phyloP scores from a whole-genome alignment of 2,113 vertebrate genomes.

The Sula dactylatra region DNA sequence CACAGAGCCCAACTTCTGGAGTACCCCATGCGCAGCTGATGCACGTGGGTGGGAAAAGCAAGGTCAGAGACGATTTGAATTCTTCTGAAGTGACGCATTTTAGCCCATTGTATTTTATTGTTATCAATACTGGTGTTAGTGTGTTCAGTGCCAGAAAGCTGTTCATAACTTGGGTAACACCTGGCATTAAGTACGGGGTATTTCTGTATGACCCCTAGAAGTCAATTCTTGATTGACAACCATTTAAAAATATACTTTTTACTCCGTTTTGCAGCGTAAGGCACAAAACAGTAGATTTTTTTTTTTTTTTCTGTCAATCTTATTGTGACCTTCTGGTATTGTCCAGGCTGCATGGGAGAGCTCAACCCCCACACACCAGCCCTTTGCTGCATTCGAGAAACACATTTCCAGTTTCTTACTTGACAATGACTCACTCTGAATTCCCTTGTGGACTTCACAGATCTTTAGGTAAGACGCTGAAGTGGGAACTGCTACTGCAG shows the following conservation, averaged over 20 bases:
- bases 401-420: background rate
- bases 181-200: background rate
- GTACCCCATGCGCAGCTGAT: background rate
- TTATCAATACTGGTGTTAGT: background rate
- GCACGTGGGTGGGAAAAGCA: background rate
- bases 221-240: background rate
- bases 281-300: background rate
- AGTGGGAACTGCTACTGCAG: background rate
- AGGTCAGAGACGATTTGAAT: background rate
- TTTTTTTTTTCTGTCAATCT: background rate
- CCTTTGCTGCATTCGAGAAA: background rate
- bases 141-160: background rate
- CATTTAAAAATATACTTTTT: background rate
- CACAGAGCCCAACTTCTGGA: background rate
- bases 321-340: background rate
- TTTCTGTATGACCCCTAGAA: background rate
- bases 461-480: background rate
- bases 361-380: background rate
- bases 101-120: background rate
- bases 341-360: background rate
- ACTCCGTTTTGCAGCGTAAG: background rate
- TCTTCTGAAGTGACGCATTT: background rate
- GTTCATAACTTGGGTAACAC: background rate
- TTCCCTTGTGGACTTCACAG: background rate
- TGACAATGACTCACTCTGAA: background rate